These are phyloP conservation scores for Acrobasis consociella DNA, from an alignment of 2,888 invertebrate species.

Conservation along the genomic window DNA sequence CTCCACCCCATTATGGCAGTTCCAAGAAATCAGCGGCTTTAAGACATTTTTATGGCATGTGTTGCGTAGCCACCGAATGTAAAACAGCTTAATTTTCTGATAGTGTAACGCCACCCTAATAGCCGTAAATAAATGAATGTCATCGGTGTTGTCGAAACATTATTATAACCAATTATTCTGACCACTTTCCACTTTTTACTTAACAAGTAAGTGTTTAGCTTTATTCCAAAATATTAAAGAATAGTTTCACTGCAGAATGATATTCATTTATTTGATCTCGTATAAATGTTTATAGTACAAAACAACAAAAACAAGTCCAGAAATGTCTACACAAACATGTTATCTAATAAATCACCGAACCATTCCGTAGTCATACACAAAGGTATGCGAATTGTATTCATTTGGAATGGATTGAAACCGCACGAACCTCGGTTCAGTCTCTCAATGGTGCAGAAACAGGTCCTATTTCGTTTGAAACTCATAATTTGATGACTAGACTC, in stretches of 20 bases:
- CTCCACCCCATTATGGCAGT: too few species aligned
- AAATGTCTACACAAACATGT: slow-evolving; percentile 18
- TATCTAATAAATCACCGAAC: slow-evolving; percentile 37
- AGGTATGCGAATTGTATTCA: slow-evolving; percentile 37
- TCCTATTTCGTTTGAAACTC: slow-evolving; percentile 66
- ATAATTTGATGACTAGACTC: slow-evolving; percentile 80
- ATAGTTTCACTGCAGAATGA: neutral
- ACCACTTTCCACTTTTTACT: too few species aligned
- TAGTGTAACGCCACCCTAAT: too few species aligned
- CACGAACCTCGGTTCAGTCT: slow-evolving; percentile 33
- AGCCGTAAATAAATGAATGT: too few species aligned
- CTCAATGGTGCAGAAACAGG: slow-evolving; percentile 46
- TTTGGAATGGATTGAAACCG: slow-evolving; percentile 39
- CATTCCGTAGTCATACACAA: slow-evolving; percentile 42
- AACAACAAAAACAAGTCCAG: slow-evolving; percentile 5
- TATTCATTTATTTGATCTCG: slow-evolving; percentile 15
- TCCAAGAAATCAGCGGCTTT: too few species aligned
- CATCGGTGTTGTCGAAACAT: too few species aligned
- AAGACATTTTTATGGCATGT: too few species aligned
- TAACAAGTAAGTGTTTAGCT: neutral
- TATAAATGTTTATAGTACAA: slow-evolving; percentile 6
- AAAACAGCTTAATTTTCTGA: too few species aligned
- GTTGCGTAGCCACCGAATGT: too few species aligned
- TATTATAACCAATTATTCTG: too few species aligned
- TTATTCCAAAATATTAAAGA: neutral